These are phyloP conservation scores for Eudasyphora cyanicolor DNA, from an alignment of 2,888 invertebrate species.

Conservation along the genomic window DNA sequence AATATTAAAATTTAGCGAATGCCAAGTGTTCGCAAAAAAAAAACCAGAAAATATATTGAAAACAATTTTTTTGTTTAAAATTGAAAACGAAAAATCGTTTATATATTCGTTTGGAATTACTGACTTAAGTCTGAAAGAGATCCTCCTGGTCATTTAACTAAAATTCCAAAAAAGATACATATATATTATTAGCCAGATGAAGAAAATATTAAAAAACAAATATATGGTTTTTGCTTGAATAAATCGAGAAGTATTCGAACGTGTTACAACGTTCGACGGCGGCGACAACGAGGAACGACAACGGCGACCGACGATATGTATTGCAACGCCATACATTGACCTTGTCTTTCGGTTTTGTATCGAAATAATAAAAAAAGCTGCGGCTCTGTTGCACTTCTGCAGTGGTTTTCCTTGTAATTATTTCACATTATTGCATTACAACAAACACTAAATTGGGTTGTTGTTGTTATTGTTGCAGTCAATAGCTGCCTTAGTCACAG, in stretches of 20 bases:
- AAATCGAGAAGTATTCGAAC: neutral
- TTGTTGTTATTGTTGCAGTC: neutral
- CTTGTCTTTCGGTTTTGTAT: conserved; percentile 37
- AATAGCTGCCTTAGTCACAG: neutral
- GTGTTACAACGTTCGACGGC: neutral
- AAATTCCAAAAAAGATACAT: too few species aligned
- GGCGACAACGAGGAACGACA: neutral
- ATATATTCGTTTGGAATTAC: too few species aligned
- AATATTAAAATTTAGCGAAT: neutral
- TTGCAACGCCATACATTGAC: conserved; percentile 40
- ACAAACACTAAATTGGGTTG: conserved; percentile 10
- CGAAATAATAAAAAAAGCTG: conserved; percentile 3
- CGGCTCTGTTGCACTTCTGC: conserved; percentile 64
- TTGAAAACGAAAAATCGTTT: neutral
- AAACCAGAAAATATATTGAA: neutral
- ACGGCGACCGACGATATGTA: too few species aligned
- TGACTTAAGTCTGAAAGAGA: neutral
- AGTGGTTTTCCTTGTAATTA: conserved; percentile 79
- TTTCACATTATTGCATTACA: conserved; percentile 68
- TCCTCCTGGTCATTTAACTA: neutral
- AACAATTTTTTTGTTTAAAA: neutral
- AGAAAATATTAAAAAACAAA: neutral
- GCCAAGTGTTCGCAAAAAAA: neutral
- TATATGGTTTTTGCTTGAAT: too few species aligned
- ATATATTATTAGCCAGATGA: too few species aligned